Evolutionary conservation across 2,888 invertebrate genomes (phyloP).

Genomic region (Stegophylla sp.): DNA sequence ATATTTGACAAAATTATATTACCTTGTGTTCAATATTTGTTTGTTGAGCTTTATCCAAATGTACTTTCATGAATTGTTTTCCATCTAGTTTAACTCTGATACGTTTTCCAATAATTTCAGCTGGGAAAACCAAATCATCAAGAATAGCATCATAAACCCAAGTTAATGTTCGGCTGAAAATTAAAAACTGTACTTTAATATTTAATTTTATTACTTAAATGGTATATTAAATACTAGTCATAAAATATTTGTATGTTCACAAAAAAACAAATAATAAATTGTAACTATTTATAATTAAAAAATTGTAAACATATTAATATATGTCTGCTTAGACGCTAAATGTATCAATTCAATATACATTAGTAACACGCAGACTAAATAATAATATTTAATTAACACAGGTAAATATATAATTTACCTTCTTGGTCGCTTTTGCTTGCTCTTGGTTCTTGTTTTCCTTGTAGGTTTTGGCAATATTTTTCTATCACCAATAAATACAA

Average conservation of each 20-base stretch:
- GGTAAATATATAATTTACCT: slow-evolving; percentile 65
- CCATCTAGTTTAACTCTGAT: slow-evolving; percentile 96
- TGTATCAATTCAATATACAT: slow-evolving; percentile 41
- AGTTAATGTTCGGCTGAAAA: slow-evolving; percentile 83
- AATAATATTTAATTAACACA: not conserved
- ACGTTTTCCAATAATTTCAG: slow-evolving; percentile 98
- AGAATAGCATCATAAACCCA: slow-evolving; percentile 96
- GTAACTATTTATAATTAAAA: not conserved
- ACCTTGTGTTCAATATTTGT: slow-evolving; percentile 99
- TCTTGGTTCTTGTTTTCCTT: slow-evolving; percentile 82
- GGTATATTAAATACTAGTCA: not conserved
- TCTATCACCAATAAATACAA: slow-evolving; percentile 96
- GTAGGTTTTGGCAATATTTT: slow-evolving; percentile 98
- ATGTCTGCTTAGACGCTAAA: slow-evolving; percentile 55
- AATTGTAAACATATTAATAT: slow-evolving; percentile 17
- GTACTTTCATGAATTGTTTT: slow-evolving; percentile 94
- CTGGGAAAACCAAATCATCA: slow-evolving; percentile 97
- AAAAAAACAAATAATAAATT: slow-evolving; percentile 31
- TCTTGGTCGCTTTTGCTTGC: slow-evolving; percentile 78
- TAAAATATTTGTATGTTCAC: not conserved
- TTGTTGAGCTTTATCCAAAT: slow-evolving; percentile 97
- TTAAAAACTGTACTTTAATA: slow-evolving; percentile 23
- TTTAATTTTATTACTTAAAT: no score
- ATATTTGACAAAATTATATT: no score
- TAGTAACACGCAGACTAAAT: slow-evolving; percentile 52